phyloP scores from a whole-genome alignment of 2,797 vertebrate genomes.

The Merluccius polli region DNA sequence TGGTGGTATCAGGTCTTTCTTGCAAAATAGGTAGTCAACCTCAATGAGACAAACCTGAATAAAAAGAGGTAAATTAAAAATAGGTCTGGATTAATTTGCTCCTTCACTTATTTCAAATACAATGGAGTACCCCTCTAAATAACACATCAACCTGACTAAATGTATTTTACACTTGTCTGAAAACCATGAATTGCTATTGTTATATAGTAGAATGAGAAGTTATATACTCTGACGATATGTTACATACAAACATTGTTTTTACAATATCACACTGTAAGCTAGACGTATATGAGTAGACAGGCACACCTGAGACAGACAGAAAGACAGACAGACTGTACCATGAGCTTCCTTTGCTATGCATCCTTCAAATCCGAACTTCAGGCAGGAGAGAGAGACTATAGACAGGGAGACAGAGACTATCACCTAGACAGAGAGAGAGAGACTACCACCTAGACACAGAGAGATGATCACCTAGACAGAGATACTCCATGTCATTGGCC shows the following conservation, averaged over 20 bases:
- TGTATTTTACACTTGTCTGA: too few species aligned
- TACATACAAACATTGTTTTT: neutral
- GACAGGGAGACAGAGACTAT: neutral
- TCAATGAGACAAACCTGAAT: too few species aligned
- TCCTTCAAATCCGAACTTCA: conserved; percentile 13
- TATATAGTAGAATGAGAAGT: neutral
- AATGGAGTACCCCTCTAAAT: too few species aligned
- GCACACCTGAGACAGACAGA: neutral
- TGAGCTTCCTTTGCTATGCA: conserved; percentile 44
- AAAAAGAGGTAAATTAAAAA: too few species aligned
- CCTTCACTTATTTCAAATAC: too few species aligned
- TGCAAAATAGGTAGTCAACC: too few species aligned
- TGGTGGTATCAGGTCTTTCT: neutral
- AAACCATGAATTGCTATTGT: too few species aligned
- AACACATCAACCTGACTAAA: too few species aligned
- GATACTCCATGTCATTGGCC: conserved; percentile 36
- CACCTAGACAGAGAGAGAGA: neutral
- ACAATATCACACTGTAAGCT: neutral
- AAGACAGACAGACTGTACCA: conserved; percentile 31
- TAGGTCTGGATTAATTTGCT: too few species aligned
- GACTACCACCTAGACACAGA: neutral
- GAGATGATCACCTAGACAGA: too few species aligned
- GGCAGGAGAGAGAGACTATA: neutral
- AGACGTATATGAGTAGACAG: neutral
- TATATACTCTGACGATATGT: neutral